A percentile compares a stretch with the other conserved stretches of the same genome.
phyloP scores from a whole-genome alignment of 2,113 vertebrate species.

The Australoheros scitulus region DNA sequence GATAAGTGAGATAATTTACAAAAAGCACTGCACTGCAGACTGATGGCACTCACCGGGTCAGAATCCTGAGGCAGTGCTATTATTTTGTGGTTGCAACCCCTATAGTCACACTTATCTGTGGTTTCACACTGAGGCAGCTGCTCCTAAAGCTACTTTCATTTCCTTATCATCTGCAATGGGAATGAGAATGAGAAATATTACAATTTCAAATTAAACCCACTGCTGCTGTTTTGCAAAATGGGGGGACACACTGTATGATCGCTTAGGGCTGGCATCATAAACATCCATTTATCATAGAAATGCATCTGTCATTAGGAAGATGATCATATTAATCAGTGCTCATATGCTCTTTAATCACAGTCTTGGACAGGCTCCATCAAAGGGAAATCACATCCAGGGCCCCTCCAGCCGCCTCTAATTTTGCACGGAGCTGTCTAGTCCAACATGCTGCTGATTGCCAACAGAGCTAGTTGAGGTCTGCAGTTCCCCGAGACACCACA shows the following conservation, averaged over 20 bases:
- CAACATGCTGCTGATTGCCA: conserved; percentile 59
- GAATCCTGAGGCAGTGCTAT: conserved; percentile 56
- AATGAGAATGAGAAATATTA: conserved; percentile 27
- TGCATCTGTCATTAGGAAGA: conserved; percentile 68
- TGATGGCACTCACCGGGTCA: conserved; percentile 47
- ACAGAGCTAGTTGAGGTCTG: conserved; percentile 43
- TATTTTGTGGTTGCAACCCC: conserved; percentile 65
- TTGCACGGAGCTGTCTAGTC: conserved; percentile 24
- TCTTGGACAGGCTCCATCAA: conserved; percentile 59
- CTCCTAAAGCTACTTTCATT: conserved; percentile 16
- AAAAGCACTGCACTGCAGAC: conserved; percentile 50
- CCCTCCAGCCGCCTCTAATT: conserved; percentile 50
- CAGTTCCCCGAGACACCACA: conserved; percentile 32
- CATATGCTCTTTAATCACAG: conserved; percentile 79
- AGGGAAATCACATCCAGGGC: conserved; percentile 61
- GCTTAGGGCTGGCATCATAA: conserved; percentile 61
- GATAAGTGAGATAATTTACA: conserved; percentile 71
- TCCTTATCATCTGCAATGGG: conserved; percentile 28
- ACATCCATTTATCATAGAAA: conserved; percentile 74
- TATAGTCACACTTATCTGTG: conserved; percentile 56
- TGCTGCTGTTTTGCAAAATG: conserved; percentile 19
- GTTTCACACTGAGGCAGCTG: conserved; percentile 50
- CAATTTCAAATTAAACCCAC: conserved; percentile 57
- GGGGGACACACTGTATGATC: conserved; percentile 13
- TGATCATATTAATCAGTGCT: conserved; percentile 75